Base-by-base conservation (phyloP, 2,888 invertebrate species). In the Erebia ligea region DNA sequence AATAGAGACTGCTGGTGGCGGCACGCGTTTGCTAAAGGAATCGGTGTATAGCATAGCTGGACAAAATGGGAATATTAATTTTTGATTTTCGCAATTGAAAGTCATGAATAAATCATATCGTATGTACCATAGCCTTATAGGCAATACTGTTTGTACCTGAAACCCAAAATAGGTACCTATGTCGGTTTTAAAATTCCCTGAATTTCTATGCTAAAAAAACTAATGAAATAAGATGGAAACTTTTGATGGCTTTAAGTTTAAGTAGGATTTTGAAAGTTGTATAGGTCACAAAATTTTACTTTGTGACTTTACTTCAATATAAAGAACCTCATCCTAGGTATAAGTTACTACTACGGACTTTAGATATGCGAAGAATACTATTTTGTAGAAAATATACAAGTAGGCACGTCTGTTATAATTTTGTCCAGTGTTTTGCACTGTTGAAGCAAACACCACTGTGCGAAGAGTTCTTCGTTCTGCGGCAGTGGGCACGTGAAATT, bases 11-110 rank as follows among this genome's bases (percentile, higher is more conserved):
- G 84, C 80, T 84, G 85, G 81, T 78, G 76, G 80, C 81, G 81
- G 82, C 83, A 84, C 83, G 84, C 86, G 84, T 81, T 81, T 83
- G 82, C 82, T 80, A 80, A 81, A 80, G 87, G 86, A 81, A 84
- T 79, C 86, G 82, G 82, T 83, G 87, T 87, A 87, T 86, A 87
- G 80, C 82, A 78, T 76, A 80, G 78, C 78, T 85, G 88, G 88
- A 92, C 92, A 84, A 86, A 89, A 85, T 83, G 81, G 86, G 91
- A 89, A 91, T 92, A 91, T 87, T 88, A 88, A 90, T 90, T 83
- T 80, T 78, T 76, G 72, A 76, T 78, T 81, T 80, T 82, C 76
- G 77, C 73, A 73, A 75, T 70, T 69, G 70, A 73, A 67, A 52
- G 40, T 58, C 59, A 63, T 64, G 45, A 68, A 71, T 68, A 61